Base-by-base conservation (phyloP, 2,113 vertebrate genomes). In the Panthera leo region DNA sequence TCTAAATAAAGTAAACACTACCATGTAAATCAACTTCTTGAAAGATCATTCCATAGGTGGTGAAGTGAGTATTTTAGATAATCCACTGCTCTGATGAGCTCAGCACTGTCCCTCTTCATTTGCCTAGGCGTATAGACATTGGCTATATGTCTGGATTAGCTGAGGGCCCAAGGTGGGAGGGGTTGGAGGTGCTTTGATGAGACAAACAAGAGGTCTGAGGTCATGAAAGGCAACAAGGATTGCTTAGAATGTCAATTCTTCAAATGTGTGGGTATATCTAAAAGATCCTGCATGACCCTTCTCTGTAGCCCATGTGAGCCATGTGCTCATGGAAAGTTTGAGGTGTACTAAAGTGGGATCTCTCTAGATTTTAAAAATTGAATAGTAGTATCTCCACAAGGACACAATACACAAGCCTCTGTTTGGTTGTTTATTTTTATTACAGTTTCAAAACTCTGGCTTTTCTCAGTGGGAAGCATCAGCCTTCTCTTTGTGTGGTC, bases 371-470 rank as follows among this genome's bases (percentile, higher is more conserved):
- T 97, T 39, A 2, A 45, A 88, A 92, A 48, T 51, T 76, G 70
- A 97, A 96, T 75, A 91, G 83, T 16, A 36, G 1, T 97, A 78
- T 95, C 80, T 97, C 61, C 34, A 83, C 70, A 96, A 29, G 42
- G 36, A 76, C 42, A 95, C 89, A 96, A 82, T 71, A 90, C 61
- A 92, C 45, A 78, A 51, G 51, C 18, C 42, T 83, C 34, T 58
- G 36, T 80, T 53, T 71, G 31, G 21, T 65, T 94, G 29, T 85
- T 94, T 93, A 85, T 91, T 98, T 92, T 95, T 96, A 83, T 78
- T 45, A 95, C 67, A 78, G 70, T 94, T 97, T 95, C 88, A 65
- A 97, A 95, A 92, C 45, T 65, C 89, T 51, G 93, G 63, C 85
- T 39, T 51, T 7, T 88, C 87, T 93, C 90, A 21, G 39, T 83